phyloP scores from a whole-genome alignment of 53 echinoderm and acorn worm genomes.

The Paracentrotus lividus region DNA sequence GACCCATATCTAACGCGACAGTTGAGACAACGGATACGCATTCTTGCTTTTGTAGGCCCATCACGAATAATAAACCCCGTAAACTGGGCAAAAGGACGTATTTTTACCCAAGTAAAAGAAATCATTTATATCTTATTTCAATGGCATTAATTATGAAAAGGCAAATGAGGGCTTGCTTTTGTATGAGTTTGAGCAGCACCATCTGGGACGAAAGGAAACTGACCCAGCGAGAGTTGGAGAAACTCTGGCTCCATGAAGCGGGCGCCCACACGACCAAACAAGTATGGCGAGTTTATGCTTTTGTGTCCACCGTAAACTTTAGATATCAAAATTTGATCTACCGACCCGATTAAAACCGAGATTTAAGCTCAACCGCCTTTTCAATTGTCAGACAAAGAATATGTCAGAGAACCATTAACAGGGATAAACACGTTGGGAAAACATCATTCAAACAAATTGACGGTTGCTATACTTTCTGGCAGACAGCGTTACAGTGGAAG shows the following conservation, averaged over 20 bases:
- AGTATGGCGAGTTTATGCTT: slow-evolving; percentile 17
- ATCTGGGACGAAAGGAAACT: slow-evolving; percentile 27
- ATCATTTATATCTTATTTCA: not conserved
- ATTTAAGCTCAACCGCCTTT: slow-evolving; percentile 61
- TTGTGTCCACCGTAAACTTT: slow-evolving; percentile 42
- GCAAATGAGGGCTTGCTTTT: not conserved
- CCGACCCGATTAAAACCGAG: slow-evolving; percentile 58
- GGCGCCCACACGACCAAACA: slow-evolving; percentile 19
- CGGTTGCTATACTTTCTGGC: not conserved
- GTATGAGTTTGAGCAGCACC: slow-evolving; percentile 20
- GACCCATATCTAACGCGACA: slow-evolving; percentile 57
- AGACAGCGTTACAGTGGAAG: not conserved
- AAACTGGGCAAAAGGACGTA: slow-evolving; percentile 26
- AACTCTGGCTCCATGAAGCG: slow-evolving; percentile 6
- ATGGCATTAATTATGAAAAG: slow-evolving; percentile 39
- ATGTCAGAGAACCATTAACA: slow-evolving; percentile 52
- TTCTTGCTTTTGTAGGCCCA: slow-evolving; percentile 39
- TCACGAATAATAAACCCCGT: not conserved
- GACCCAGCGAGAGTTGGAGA: not conserved
- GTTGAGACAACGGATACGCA: slow-evolving; percentile 45
- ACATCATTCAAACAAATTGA: slow-evolving; percentile 49
- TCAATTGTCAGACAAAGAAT: slow-evolving; percentile 55
- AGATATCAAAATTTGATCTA: slow-evolving; percentile 57
- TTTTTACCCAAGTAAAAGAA: not conserved
- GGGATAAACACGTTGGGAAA: slow-evolving; percentile 64